A percentile compares a stretch with the other conserved stretches of the same genome.
These are phyloP conservation scores for Lobophora halterata DNA, from an alignment of 2,888 invertebrate genomes.

Conservation along the genomic window DNA sequence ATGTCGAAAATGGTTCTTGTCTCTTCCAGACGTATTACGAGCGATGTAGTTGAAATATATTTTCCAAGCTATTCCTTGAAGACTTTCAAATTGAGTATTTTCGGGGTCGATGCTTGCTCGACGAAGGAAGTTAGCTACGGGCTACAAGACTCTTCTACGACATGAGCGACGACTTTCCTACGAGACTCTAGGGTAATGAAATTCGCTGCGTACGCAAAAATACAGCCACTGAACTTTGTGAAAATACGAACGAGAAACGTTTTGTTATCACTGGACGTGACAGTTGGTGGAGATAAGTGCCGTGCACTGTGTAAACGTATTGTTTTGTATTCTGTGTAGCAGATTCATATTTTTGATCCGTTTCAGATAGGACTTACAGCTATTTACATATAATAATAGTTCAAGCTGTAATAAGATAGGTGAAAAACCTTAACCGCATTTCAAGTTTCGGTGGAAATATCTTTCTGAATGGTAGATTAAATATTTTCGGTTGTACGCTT, in stretches of 20 bases:
- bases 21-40: background rate
- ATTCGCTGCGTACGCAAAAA: slow-evolving; percentile 27
- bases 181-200: slow-evolving; percentile 28
- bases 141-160: slow-evolving; percentile 24
- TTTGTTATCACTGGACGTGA: slow-evolving; percentile 18
- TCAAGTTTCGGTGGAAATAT: too few species aligned
- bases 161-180: slow-evolving; percentile 31
- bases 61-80: slow-evolving; percentile 6
- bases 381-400: background rate
- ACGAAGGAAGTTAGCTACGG: slow-evolving; percentile 20
- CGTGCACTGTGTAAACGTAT: slow-evolving; percentile 1
- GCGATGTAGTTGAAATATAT: background rate
- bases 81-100: slow-evolving; percentile 24
- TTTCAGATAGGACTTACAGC: too few species aligned
- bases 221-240: slow-evolving; percentile 15
- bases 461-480: too few species aligned
- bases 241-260: slow-evolving; percentile 13
- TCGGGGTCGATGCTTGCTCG: slow-evolving; percentile 13
- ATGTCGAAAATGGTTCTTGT: background rate
- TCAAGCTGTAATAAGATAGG: background rate
- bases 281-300: slow-evolving; percentile 13
- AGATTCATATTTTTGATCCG: too few species aligned
- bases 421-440: too few species aligned
- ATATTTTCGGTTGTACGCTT: too few species aligned
- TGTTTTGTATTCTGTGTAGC: too few species aligned